Evolutionary conservation across 2,888 invertebrate species (phyloP), one percentile per base, ranked within the genome.

Genomic region (Protophormia terraenovae): DNA sequence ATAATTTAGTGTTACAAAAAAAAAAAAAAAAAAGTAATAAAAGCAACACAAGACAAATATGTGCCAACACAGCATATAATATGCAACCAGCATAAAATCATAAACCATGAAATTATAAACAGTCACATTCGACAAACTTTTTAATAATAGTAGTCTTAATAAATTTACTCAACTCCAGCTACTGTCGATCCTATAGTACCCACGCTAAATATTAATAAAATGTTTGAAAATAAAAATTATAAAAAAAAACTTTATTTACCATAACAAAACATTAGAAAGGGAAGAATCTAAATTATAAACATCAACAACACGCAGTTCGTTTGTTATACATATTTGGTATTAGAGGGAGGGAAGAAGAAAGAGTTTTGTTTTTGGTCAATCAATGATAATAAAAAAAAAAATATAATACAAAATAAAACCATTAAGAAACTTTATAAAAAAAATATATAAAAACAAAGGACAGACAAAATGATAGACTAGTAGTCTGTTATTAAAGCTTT

Each of bases 101-200:
- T 66, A 75, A 66, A 82, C 71, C 85, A 79, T 85, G 75, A 85
- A 82, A 82, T 82, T 85, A 69, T 69, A 41, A 55, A 62, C 77
- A 77, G 38, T 24, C 16, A 32, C 29, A 72, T 77, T 73, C 81
- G 75, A 69, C 27, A 66, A 67, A 66, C 22, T 77, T 35, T 29
- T 41, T 41, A 41, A 14, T 5, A 41, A 4, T 27, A n/a, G 5
- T 41, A 24, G 3, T n/a, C 22, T 22, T 29, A 10, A 7, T n/a
- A n/a, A n/a, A n/a, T n/a, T n/a, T n/a, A n/a, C n/a, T n/a, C n/a
- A n/a, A n/a, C n/a, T n/a, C n/a, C n/a, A n/a, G n/a, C n/a, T n/a
- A n/a, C n/a, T n/a, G n/a, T n/a, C n/a, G n/a, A n/a, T n/a, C n/a
- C n/a, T n/a, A n/a, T n/a, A 38, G 24, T 41, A 50, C 53, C 50